Base-by-base conservation (phyloP, 1,140 invertebrate genomes). In the Coelopa frigida region DNA sequence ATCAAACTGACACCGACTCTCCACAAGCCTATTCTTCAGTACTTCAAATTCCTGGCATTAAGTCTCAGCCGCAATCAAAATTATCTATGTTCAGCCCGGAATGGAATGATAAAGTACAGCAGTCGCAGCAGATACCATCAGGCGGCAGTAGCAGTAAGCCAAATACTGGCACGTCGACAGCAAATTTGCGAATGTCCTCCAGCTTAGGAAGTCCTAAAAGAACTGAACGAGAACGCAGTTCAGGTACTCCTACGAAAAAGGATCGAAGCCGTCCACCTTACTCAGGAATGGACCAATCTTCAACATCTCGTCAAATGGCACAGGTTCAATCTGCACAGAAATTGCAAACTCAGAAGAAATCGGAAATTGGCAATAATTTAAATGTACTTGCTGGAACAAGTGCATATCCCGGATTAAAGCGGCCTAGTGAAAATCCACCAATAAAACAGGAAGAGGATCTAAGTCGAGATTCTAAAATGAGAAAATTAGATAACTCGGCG, bases 31-130 rank as follows among this genome's bases (percentile, higher is more conserved):
- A n/a, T n/a, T n/a, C n/a, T n/a, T n/a, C n/a, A n/a, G n/a, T n/a
- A n/a, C n/a, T n/a, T n/a, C n/a, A n/a, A n/a, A n/a, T n/a, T n/a
- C n/a, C n/a, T n/a, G n/a, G n/a, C n/a, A n/a, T n/a, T n/a, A n/a
- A n/a, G n/a, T n/a, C n/a, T n/a, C n/a, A n/a, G n/a, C n/a, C 47
- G 2, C 35, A 49, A 43, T 36, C 29, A 54, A 60, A 38, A 56
- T 61, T 37, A 14, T 68, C 65, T 1, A 47, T 68, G 24, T 68
- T 68, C 26, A 68, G 65, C 45, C 65, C 65, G 8, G 65, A 68
- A 23, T 67, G 59, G 59, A 57, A 46, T 12, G 61, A 67, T 20
- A 67, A 67, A 40, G 50, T 53, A 37, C 61, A 61, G 11, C 32
- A 46, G 6, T 22, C 18, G 23, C 29, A 55, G 33, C 61, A 61